These are phyloP conservation scores for Leucoraja ocellata DNA, from an alignment of 2,797 vertebrate genomes.

Conservation along the genomic window DNA sequence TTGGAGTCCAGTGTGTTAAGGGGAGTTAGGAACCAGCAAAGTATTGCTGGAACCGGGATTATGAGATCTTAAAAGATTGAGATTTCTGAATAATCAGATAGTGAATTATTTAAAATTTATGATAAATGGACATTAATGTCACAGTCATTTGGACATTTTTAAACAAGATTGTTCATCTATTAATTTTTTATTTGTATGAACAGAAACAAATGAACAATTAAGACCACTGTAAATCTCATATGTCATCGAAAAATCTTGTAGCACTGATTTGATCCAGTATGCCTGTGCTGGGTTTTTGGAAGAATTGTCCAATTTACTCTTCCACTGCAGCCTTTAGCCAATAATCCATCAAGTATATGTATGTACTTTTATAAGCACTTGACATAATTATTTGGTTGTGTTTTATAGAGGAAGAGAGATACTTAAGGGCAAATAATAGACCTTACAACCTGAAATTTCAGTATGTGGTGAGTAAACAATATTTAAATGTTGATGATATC, in stretches of 20 bases:
- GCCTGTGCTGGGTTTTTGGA: not conserved
- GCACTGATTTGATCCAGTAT: not conserved
- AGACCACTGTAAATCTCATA: not conserved
- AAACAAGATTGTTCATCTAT: not conserved
- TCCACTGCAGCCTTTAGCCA: not conserved
- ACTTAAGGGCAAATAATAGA: slow-evolving; percentile 76
- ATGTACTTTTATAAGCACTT: not conserved
- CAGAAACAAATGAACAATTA: not conserved
- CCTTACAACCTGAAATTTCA: slow-evolving; percentile 68
- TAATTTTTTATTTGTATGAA: not conserved
- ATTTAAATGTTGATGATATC: not conserved
- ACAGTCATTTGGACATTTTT: not conserved
- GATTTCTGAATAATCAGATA: too few species aligned
- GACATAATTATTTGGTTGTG: not conserved
- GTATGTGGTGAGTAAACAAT: slow-evolving; percentile 72
- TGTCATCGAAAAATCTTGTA: not conserved
- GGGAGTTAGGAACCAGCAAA: too few species aligned
- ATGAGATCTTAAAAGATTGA: too few species aligned
- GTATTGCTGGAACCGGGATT: too few species aligned
- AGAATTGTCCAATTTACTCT: not conserved
- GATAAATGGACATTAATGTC: too few species aligned
- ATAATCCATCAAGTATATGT: not conserved
- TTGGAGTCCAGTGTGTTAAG: too few species aligned
- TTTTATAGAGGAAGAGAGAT: slow-evolving; percentile 67
- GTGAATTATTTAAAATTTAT: too few species aligned